Conservation (phyloP, 2,888 invertebrate genomes). For the Agrilus mali region DNA sequence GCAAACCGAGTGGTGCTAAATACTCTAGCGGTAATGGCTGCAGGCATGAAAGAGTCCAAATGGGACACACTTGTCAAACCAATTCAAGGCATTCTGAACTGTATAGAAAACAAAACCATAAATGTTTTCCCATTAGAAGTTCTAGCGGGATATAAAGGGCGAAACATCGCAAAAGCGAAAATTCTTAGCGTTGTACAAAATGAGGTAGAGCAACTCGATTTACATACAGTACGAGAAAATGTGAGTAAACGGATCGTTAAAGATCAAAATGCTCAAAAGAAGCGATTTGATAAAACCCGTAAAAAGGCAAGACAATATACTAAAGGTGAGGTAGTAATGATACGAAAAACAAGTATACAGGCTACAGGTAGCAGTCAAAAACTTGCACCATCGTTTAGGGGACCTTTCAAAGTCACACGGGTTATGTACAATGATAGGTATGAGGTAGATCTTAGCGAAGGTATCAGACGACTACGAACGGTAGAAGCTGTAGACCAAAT, state of each 20-base stretch:
- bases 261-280: slow-evolving; percentile 11
- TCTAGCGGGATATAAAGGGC: slow-evolving; percentile 12
- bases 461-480: background rate
- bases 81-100: slow-evolving; percentile 18
- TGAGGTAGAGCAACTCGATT: background rate
- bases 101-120: slow-evolving; percentile 10
- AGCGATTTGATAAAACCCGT: slow-evolving; percentile 5
- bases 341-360: slow-evolving; percentile 1
- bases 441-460: too few relatives aligned
- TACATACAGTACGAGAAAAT: slow-evolving; percentile 2
- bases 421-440: slow-evolving; percentile 12
- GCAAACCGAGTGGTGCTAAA: slow-evolving; percentile 14
- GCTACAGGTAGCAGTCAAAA: slow-evolving; percentile 4
- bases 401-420: slow-evolving; percentile 4
- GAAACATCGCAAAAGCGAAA: slow-evolving; percentile 6
- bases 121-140: slow-evolving; percentile 12
- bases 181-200: slow-evolving; percentile 3
- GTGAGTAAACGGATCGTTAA: slow-evolving; percentile 6
- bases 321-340: slow-evolving; percentile 6
- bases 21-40: slow-evolving; percentile 12
- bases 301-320: slow-evolving; percentile 2
- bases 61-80: slow-evolving; percentile 18
- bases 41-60: slow-evolving; percentile 7
- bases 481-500: slow-evolving; percentile 6
- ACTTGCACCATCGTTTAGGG: too few relatives aligned